Conservation (phyloP, 2,888 invertebrate genomes). For the Lithophane socia region DNA sequence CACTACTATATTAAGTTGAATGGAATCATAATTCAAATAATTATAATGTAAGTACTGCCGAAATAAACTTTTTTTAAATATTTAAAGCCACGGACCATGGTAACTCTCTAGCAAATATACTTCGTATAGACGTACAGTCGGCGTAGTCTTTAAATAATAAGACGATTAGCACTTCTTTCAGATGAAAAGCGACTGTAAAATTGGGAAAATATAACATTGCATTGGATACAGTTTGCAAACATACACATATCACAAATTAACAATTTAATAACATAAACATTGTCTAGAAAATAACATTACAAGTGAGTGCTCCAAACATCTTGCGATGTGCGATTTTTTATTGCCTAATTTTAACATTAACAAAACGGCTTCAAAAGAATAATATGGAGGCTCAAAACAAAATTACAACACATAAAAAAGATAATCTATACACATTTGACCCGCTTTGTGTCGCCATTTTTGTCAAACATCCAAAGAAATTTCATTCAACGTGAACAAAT, state of each 20-base stretch:
- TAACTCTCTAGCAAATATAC: background rate
- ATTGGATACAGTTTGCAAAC: background rate
- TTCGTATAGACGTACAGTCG: background rate
- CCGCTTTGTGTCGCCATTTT: constrained; percentile 35
- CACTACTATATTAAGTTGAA: background rate
- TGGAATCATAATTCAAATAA: background rate
- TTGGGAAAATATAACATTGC: background rate
- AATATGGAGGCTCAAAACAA: background rate
- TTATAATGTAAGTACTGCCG: no score
- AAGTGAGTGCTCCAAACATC: background rate
- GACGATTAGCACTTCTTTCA: background rate
- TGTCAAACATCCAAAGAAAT: constrained; percentile 61
- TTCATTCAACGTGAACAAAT: constrained; percentile 33
- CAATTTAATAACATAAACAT: background rate
- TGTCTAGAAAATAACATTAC: constrained; percentile 3
- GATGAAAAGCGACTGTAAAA: background rate
- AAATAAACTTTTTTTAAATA: background rate
- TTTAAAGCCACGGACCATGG: background rate
- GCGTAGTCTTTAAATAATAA: background rate
- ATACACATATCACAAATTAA: background rate
- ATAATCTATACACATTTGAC: constrained; percentile 28
- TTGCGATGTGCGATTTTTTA: background rate
- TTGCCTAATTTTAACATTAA: background rate
- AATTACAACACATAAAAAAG: background rate
- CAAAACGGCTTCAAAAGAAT: background rate